Evolutionary conservation across 2,888 invertebrate species (phyloP).

Genomic region (Trissonchulus sp.): DNA sequence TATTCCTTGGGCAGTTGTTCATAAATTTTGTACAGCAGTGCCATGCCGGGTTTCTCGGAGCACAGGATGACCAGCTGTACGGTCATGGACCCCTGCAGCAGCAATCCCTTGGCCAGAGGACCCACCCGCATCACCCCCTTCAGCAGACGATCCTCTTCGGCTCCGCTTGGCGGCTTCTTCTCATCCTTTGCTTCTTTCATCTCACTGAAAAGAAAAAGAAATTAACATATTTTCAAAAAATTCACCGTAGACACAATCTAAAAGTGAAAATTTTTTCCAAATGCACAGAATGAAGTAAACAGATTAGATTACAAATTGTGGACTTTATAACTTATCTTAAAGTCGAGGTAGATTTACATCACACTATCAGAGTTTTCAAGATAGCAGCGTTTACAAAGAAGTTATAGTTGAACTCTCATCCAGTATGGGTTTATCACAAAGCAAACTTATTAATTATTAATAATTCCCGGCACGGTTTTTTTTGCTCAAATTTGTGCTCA

Average conservation of each 20-base stretch:
- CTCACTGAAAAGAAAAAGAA: constrained; percentile 11
- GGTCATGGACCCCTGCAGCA: constrained; percentile 78
- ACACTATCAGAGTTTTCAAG: no score
- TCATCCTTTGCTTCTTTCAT: constrained; percentile 12
- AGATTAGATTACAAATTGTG: no score
- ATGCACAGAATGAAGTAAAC: no score
- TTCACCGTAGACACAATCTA: not conserved
- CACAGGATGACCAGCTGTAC: constrained; percentile 90
- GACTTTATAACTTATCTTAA: no score
- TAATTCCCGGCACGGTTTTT: no score
- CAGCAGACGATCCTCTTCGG: constrained; percentile 66
- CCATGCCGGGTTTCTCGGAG: constrained; percentile 80
- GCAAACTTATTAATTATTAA: no score
- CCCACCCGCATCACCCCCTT: constrained; percentile 97
- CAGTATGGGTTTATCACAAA: no score
- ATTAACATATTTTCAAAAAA: not conserved
- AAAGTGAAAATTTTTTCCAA: not conserved
- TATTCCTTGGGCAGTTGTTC: constrained; percentile 75
- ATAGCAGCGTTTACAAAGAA: no score
- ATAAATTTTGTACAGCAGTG: constrained; percentile 77
- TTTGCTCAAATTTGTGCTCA: no score
- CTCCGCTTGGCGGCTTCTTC: constrained; percentile 53
- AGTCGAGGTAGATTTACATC: no score
- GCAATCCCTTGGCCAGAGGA: constrained; percentile 76
- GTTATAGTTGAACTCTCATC: no score